Conservation (phyloP, 2,113 vertebrate species). For the Craseonycteris thonglongyai region DNA sequence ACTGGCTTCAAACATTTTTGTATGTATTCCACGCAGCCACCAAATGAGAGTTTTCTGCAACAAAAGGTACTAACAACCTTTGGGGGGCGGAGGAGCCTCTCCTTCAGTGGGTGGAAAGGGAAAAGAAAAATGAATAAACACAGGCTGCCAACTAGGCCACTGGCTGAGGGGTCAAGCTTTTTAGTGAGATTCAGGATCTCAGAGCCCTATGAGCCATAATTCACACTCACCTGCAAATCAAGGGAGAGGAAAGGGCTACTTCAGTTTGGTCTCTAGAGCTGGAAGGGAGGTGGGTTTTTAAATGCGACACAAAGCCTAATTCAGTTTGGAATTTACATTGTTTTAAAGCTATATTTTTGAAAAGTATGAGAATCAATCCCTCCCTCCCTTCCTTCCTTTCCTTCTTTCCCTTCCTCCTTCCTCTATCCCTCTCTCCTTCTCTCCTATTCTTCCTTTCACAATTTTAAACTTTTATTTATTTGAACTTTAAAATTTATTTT, state of each 20-base stretch:
- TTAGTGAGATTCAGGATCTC: not conserved
- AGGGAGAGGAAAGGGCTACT: not conserved
- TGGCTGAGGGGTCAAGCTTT: not conserved
- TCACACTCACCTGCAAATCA: not conserved
- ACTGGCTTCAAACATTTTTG: conserved; percentile 64
- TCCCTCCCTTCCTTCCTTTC: not conserved
- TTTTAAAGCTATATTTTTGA: not conserved
- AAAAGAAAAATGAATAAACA: conserved; percentile 46
- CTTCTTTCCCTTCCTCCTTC: no score
- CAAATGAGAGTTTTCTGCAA: conserved; percentile 51
- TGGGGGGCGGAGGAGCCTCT: not conserved
- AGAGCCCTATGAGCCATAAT: conserved; percentile 43
- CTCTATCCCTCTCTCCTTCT: fast-evolving
- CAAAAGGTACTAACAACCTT: conserved; percentile 43
- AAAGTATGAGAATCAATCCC: not conserved
- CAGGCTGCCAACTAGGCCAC: conserved; percentile 3
- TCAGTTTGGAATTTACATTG: not conserved
- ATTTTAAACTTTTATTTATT: no score
- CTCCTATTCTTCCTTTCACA: no score
- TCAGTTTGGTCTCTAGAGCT: not conserved
- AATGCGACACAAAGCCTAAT: not conserved
- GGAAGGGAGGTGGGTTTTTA: conserved; percentile 23
- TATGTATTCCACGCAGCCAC: conserved; percentile 27
- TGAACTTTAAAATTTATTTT: no score
- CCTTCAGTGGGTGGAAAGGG: conserved; percentile 36